These are phyloP conservation scores for Upupa epops DNA, from an alignment of 2,113 vertebrate genomes.

Conservation along the genomic window DNA sequence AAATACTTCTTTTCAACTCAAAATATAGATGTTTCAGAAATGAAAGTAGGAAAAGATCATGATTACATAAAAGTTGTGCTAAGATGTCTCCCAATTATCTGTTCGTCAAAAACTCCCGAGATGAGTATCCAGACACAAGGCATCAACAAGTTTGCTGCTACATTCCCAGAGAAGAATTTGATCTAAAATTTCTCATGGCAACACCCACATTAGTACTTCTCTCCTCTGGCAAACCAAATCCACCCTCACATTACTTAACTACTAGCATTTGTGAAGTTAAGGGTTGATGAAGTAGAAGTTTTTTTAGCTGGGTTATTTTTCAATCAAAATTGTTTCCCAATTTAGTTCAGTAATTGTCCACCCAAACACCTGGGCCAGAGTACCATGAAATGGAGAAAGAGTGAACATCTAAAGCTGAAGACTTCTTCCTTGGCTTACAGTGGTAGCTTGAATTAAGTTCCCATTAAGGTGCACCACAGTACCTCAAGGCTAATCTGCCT, in stretches of 20 bases:
- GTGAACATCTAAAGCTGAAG: neutral
- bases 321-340: neutral
- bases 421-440: neutral
- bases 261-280: neutral
- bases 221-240: neutral
- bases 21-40: neutral
- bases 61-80: neutral
- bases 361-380: neutral
- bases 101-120: neutral
- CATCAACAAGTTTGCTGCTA: neutral
- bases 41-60: neutral
- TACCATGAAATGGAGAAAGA: neutral
- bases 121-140: neutral
- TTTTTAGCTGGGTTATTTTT: neutral
- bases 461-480: neutral
- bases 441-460: neutral
- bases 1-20: neutral
- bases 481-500: neutral
- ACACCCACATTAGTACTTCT: neutral
- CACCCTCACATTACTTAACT: neutral
- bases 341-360: neutral
- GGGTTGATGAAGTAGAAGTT: neutral
- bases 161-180: neutral
- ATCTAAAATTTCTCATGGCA: neutral
- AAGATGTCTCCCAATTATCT: neutral